Evolutionary conservation across 2,888 invertebrate species (phyloP).

Genomic region (Myopa testacea): DNA sequence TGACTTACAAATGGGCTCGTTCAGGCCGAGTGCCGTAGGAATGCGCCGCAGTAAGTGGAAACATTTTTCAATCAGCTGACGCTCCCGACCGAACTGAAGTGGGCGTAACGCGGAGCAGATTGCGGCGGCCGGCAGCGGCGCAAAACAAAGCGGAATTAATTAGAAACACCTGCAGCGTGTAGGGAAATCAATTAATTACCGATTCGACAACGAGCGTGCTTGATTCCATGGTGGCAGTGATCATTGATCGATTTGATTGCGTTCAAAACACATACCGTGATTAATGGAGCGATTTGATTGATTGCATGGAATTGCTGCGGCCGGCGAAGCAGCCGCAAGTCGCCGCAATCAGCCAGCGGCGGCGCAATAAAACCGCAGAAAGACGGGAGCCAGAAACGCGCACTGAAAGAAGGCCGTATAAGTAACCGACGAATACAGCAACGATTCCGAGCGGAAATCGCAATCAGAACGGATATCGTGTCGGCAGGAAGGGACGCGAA

Average conservation of each 20-base stretch:
- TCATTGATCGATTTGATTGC: conserved; percentile 17
- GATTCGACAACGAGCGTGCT: conserved; percentile 27
- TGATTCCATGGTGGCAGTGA: background rate
- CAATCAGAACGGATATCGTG: no score
- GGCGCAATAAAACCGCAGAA: no score
- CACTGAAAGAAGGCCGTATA: no score
- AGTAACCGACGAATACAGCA: no score
- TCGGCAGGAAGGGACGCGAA: no score
- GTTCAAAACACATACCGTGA: conserved; percentile 13
- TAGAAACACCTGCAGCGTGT: conserved; percentile 38
- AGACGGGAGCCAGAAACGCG: no score
- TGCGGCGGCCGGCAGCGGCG: background rate
- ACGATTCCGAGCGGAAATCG: no score
- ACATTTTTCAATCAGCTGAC: conserved; percentile 34
- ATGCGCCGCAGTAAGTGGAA: conserved; percentile 33
- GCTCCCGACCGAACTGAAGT: background rate
- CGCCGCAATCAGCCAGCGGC: background rate
- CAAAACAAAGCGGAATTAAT: conserved; percentile 23
- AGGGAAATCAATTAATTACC: conserved; percentile 27
- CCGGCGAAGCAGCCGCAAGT: background rate
- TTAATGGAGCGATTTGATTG: conserved; percentile 25
- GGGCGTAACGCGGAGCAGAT: conserved; percentile 10
- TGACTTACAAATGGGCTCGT: background rate
- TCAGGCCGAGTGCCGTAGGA: background rate
- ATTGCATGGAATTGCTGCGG: conserved; percentile 1